phyloP scores from a whole-genome alignment of 2,797 vertebrate genomes.

The Discoglossus pictus region DNA sequence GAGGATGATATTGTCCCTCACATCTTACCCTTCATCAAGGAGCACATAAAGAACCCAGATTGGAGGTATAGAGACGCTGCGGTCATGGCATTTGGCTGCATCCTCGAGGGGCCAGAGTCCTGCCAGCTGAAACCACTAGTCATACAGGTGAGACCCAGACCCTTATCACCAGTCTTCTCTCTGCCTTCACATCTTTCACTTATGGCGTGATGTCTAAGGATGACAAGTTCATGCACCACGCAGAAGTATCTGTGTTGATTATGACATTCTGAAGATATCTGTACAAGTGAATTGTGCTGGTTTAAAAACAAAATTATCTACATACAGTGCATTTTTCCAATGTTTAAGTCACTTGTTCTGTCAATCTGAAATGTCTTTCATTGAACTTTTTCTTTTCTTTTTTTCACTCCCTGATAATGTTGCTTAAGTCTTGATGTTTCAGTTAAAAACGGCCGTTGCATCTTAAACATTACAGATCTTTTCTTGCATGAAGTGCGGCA shows the following conservation, averaged over 20 bases:
- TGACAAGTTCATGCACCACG: slow-evolving; percentile 10
- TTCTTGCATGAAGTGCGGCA: too few species aligned
- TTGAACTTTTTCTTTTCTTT: too few species aligned
- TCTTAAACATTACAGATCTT: too few species aligned
- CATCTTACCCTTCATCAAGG: slow-evolving; percentile 96
- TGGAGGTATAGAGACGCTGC: slow-evolving; percentile 95
- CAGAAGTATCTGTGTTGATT: slow-evolving; percentile 7
- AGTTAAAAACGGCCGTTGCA: too few species aligned
- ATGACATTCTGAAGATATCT: slow-evolving; percentile 4
- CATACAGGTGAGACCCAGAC: slow-evolving; percentile 72
- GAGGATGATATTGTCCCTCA: slow-evolving; percentile 97
- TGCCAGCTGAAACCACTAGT: slow-evolving; percentile 94
- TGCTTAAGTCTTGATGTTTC: too few species aligned
- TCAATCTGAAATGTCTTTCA: too few species aligned
- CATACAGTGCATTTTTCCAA: too few species aligned
- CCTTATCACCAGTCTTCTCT: not conserved
- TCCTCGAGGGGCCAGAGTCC: slow-evolving; percentile 94
- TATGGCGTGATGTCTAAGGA: slow-evolving; percentile 10
- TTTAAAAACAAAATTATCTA: too few species aligned
- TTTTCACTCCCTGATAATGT: too few species aligned
- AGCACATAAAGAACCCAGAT: slow-evolving; percentile 91
- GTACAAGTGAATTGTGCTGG: too few species aligned
- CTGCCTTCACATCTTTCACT: not conserved
- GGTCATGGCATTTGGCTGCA: slow-evolving; percentile 96
- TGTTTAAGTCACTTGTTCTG: too few species aligned